Conservation (phyloP, 2,113 vertebrate species). For the Aix galericulata region DNA sequence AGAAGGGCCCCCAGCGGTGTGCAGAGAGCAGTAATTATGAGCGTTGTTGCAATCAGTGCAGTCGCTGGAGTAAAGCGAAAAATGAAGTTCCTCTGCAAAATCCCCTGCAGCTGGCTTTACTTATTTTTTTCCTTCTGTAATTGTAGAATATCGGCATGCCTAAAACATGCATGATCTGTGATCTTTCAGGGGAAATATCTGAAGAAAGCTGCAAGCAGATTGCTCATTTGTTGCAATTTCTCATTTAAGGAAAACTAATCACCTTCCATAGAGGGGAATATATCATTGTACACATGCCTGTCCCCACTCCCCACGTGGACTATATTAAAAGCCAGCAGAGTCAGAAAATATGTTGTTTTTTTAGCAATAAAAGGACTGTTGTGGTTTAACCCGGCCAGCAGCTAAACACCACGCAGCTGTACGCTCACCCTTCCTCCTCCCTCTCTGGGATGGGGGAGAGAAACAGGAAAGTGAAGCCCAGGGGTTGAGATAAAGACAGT, state of each 20-base stretch:
- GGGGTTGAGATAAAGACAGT: too few relatives aligned
- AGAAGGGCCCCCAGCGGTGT: too few relatives aligned
- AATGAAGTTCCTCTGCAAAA: neutral
- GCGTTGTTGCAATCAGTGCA: rapidly evolving
- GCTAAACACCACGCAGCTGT: too few relatives aligned
- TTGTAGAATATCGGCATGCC: neutral
- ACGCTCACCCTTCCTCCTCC: too few relatives aligned
- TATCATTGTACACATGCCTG: neutral
- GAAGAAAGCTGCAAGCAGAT: neutral
- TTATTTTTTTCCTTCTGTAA: neutral
- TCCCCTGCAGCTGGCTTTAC: neutral
- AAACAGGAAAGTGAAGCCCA: too few relatives aligned
- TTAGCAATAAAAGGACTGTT: conserved; percentile 58
- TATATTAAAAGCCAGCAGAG: neutral
- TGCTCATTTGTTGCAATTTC: neutral
- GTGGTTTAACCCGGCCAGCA: too few relatives aligned
- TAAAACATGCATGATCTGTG: rapidly evolving
- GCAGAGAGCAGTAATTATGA: rapidly evolving
- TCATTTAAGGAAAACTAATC: neutral
- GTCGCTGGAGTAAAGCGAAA: neutral
- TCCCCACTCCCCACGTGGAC: neutral
- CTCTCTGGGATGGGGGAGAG: too few relatives aligned
- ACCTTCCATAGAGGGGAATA: neutral
- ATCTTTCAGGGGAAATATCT: neutral
- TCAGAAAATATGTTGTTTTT: conserved; percentile 60